phyloP scores from a whole-genome alignment of 2,113 vertebrate species.

The Onychostruthus taczanowskii region DNA sequence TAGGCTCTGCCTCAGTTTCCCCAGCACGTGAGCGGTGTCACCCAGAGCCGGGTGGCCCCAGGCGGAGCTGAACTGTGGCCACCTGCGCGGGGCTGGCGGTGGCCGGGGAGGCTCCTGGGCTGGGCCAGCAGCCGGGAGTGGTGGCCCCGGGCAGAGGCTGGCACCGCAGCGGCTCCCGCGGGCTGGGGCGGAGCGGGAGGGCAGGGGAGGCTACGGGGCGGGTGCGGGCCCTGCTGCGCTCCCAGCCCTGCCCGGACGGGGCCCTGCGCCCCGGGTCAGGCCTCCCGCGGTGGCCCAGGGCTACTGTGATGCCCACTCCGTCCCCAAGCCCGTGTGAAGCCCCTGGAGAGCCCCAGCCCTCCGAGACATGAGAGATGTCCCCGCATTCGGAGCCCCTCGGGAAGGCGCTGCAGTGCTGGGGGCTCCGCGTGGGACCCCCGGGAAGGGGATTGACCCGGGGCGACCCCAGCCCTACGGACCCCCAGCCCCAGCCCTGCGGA shows the following conservation, averaged over 20 bases:
- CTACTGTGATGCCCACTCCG: fast-evolving
- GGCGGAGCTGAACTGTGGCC: fast-evolving
- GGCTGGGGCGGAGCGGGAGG: neutral
- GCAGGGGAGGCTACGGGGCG: neutral
- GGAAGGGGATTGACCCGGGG: fast-evolving
- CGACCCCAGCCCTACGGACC: neutral
- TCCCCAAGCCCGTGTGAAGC: neutral
- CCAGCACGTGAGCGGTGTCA: neutral
- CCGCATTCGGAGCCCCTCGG: neutral
- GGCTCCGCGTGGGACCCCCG: fast-evolving
- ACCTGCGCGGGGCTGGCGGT: neutral
- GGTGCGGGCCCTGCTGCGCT: constrained; percentile 62
- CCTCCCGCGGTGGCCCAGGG: neutral
- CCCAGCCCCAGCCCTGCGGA: neutral
- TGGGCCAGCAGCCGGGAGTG: neutral
- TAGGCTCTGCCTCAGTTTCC: neutral
- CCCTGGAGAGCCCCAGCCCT: neutral
- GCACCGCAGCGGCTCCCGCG: neutral
- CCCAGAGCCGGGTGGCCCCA: neutral
- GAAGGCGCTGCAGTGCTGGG: fast-evolving
- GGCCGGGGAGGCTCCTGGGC: neutral
- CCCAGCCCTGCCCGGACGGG: constrained; percentile 64
- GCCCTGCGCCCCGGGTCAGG: neutral
- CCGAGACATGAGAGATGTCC: fast-evolving
- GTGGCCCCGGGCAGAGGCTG: neutral